phyloP scores from a whole-genome alignment of 2,113 vertebrate species.

The Actenoides hombroni region DNA sequence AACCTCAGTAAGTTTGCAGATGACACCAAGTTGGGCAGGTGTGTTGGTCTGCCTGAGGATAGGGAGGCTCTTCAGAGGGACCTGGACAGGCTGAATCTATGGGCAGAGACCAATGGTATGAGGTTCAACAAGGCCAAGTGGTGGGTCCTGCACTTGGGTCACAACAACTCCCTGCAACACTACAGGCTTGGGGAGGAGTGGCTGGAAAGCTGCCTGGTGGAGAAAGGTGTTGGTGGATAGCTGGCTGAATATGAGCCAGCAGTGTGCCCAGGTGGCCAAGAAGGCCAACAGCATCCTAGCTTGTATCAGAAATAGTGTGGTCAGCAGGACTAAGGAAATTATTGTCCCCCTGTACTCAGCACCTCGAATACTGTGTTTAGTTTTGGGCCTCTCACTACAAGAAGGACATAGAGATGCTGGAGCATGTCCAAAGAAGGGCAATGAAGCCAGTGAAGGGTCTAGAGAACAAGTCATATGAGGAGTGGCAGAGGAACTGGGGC shows the following conservation, averaged over 20 bases:
- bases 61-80: not conserved
- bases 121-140: not conserved
- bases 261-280: not conserved
- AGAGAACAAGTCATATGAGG: not conserved
- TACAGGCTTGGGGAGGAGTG: not conserved
- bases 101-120: not conserved
- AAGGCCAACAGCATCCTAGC: not conserved
- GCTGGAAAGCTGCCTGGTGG: not conserved
- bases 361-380: not conserved
- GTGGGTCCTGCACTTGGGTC: not conserved
- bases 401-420: not conserved
- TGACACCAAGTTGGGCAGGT: not conserved
- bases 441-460: not conserved
- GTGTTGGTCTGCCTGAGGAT: not conserved
- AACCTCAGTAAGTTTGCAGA: not conserved
- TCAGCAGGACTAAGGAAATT: not conserved
- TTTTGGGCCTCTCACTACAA: not conserved
- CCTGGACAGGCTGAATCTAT: not conserved
- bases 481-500: not conserved
- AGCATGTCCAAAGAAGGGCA: not conserved
- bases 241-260: not conserved
- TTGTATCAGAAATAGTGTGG: not conserved
- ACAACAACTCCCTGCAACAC: not conserved
- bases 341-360: not conserved
- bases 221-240: fast-evolving